Evolutionary conservation across 2,888 invertebrate genomes (phyloP).

Genomic region (Heterodera filipjevi): DNA sequence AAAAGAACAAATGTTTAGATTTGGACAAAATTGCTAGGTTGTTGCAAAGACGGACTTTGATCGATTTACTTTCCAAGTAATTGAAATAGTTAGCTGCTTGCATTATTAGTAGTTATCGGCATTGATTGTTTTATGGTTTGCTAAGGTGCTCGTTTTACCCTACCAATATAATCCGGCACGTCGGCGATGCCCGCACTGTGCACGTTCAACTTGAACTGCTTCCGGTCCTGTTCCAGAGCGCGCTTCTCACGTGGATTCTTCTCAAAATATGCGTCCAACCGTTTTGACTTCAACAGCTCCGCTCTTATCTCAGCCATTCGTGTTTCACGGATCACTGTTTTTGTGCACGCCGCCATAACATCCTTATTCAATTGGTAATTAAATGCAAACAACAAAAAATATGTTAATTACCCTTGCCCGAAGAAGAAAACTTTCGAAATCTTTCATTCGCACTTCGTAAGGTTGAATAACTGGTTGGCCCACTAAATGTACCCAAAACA

Average conservation of each 20-base stretch:
- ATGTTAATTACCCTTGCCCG: conserved; percentile 77
- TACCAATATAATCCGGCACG: conserved; percentile 62
- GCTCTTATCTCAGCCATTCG: conserved; percentile 86
- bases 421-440: conserved; percentile 93
- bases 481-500: too few species aligned
- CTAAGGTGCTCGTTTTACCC: conserved; percentile 14
- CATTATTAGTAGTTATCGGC: too few species aligned
- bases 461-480: conserved; percentile 72
- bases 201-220: conserved; percentile 52
- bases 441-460: conserved; percentile 90
- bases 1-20: too few species aligned
- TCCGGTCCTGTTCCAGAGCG: conserved; percentile 57
- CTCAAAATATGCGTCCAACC: conserved; percentile 55
- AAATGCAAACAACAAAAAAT: too few species aligned
- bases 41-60: too few species aligned
- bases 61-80: too few species aligned
- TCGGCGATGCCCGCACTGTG: conserved; percentile 59
- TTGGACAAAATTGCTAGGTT: too few species aligned
- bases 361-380: conserved; percentile 83
- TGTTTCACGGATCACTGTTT: conserved; percentile 89
- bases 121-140: too few species aligned
- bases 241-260: conserved; percentile 59
- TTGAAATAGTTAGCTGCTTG: too few species aligned
- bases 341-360: conserved; percentile 91
- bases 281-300: conserved; percentile 85